Percentiles rank a stretch among this genome's conserved stretches.
Conservation (phyloP, 2,797 vertebrate genomes). For the Myotis planiceps region DNA sequence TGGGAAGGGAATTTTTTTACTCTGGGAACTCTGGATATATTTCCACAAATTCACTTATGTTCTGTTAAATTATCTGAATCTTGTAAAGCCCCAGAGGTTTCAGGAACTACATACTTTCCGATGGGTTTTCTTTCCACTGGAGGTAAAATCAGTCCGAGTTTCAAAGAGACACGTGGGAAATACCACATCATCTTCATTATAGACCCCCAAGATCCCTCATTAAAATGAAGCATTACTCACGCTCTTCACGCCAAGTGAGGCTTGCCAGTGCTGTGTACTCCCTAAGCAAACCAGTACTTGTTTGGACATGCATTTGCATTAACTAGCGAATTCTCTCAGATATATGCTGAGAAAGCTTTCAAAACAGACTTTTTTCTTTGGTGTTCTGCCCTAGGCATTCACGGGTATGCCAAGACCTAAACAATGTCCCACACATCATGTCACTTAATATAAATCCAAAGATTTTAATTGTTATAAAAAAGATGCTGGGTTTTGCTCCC, state of each 20-base stretch:
- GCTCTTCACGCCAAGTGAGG: conserved; percentile 30
- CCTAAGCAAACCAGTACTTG: conserved; percentile 66
- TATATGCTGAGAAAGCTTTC: conserved; percentile 49
- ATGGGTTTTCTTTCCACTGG: not conserved
- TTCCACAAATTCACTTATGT: conserved; percentile 42
- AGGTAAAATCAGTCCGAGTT: not conserved
- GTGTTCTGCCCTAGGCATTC: conserved; percentile 58
- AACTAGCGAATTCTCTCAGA: conserved; percentile 60
- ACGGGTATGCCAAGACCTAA: conserved; percentile 56
- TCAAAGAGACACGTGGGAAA: conserved; percentile 59
- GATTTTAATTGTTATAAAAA: conserved; percentile 61
- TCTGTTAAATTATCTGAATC: conserved; percentile 6
- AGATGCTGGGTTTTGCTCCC: conserved; percentile 7
- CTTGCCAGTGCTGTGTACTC: conserved; percentile 49
- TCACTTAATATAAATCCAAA: conserved; percentile 53
- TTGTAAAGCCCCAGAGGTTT: not conserved
- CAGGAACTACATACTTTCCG: not conserved
- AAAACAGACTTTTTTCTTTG: conserved; percentile 60
- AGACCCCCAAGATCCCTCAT: conserved; percentile 67
- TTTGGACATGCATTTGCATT: conserved; percentile 68
- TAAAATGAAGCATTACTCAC: conserved; percentile 67
- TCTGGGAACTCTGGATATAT: not conserved
- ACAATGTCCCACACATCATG: conserved; percentile 20
- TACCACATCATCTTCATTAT: conserved; percentile 33
- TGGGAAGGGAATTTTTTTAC: not conserved